Evolutionary conservation across 1,140 invertebrate genomes (phyloP), one percentile per base, ranked within the genome.

Genomic region (Belonocnema kinseyi): DNA sequence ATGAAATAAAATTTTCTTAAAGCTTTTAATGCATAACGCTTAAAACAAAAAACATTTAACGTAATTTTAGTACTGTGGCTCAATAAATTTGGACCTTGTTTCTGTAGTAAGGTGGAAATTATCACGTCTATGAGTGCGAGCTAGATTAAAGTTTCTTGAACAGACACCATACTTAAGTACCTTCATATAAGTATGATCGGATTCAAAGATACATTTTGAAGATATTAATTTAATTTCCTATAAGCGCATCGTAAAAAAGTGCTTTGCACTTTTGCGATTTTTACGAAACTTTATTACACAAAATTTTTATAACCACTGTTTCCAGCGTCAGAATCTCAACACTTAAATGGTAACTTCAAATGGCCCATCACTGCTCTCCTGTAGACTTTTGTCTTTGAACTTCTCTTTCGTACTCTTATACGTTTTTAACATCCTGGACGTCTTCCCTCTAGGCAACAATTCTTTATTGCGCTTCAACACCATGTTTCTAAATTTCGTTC

Each of bases 401-500:
- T 46, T 46, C 40, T 46, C 40, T 46, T 46, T 11, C 10, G 1
- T 8, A 46, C 40, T 46, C 10, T 11, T 46, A 46, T 26, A 12
- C 26, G 33, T 52, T 17, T 73, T 77, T 21, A 46, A 50, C 21
- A 74, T 16, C 46, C 11, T 66, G 51, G 51, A 11, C 19, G 6
- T 50, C 52, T n/a, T 17, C 40, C 40, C 7, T 46, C 11, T 46
- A 73, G 11, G 50, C 52, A 75, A 66, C 74, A 56, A 71, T 5
- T 56, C 58, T 21, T 14, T 66, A 73, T 80, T 75, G 73, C 72
- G 33, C 75, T 14, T 50, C 56, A 66, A 21, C 77, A 77, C 75
- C 73, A 80, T 77, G 71, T 73, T 70, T 66, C 17, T 17, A 73
- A 75, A 51, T 73, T 8, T 86, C 83, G 83, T 87, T 76, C 86